Evolutionary conservation across 2,113 vertebrate genomes (phyloP).

Genomic region (Corythornis cristatus): DNA sequence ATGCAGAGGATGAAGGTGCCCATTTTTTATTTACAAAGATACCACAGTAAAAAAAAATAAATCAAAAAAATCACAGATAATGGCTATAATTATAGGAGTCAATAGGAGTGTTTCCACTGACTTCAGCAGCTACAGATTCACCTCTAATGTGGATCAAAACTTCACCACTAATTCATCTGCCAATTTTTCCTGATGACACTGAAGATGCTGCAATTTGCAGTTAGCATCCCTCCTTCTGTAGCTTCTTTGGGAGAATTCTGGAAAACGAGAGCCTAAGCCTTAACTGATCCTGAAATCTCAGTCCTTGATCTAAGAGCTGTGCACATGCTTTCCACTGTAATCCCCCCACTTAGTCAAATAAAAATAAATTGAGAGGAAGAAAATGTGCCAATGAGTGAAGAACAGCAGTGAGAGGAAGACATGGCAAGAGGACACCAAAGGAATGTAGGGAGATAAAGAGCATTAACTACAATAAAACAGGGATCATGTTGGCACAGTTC

Average conservation of each 20-base stretch:
- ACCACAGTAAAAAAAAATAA: not conserved
- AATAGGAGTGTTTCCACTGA: not conserved
- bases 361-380: not conserved
- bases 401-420: not conserved
- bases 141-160: not conserved
- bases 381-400: not conserved
- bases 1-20: not conserved
- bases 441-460: not conserved
- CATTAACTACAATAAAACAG: not conserved
- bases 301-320: not conserved
- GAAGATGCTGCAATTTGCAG: not conserved
- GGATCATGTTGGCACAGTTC: not conserved
- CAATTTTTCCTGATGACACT: not conserved
- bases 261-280: not conserved
- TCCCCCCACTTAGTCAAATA: not conserved
- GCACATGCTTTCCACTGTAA: not conserved
- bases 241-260: not conserved
- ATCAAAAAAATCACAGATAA: not conserved
- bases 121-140: not conserved
- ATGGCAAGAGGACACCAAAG: not conserved
- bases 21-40: not conserved
- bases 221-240: not conserved
- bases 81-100: not conserved
- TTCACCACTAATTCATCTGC: constrained; percentile 7
- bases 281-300: not conserved